These are phyloP conservation scores for Piaya cayana DNA, from an alignment of 2,113 vertebrate genomes.

Conservation along the genomic window DNA sequence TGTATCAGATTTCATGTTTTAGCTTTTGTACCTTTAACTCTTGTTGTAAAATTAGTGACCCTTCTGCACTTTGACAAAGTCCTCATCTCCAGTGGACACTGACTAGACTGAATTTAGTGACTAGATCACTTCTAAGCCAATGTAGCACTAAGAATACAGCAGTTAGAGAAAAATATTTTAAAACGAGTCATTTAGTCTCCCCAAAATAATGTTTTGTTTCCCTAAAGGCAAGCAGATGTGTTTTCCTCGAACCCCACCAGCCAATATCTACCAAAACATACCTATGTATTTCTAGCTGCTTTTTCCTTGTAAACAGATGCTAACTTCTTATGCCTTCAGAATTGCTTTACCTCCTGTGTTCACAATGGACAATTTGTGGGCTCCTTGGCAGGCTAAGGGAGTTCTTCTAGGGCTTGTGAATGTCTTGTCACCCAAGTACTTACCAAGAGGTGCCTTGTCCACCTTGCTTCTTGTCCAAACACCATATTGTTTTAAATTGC, in stretches of 20 bases:
- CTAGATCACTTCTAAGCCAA: not conserved
- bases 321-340: not conserved
- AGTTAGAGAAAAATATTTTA: not conserved
- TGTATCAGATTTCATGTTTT: not conserved
- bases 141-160: not conserved
- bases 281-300: not conserved
- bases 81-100: not conserved
- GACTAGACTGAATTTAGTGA: not conserved
- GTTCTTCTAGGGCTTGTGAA: not conserved
- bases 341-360: not conserved
- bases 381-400: not conserved
- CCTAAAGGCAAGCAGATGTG: not conserved
- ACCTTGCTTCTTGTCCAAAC: not conserved
- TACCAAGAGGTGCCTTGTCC: not conserved
- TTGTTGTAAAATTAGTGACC: not conserved
- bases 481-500: not conserved
- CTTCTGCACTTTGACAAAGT: not conserved
- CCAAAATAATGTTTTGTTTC: not conserved
- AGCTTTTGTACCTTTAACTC: not conserved
- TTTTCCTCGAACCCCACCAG: not conserved
- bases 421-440: not conserved
- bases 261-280: not conserved
- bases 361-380: not conserved
- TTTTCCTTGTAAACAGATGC: not conserved
- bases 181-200: not conserved